Evolutionary conservation across 2,888 invertebrate genomes (phyloP), one percentile per base, ranked within the genome.

Genomic region (Orchestes rusci): DNA sequence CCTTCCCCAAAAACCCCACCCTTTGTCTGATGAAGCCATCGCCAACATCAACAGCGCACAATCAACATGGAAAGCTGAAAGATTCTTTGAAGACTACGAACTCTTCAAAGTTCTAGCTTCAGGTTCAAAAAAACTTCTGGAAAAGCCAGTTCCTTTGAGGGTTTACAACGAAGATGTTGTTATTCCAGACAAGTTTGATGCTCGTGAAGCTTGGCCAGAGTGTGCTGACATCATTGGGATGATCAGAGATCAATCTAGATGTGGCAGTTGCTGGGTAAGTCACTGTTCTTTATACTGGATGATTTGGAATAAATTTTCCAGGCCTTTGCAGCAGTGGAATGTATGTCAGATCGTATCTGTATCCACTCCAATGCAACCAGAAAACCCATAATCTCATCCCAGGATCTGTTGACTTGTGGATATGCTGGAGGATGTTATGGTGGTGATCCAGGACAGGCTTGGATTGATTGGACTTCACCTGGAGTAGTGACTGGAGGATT

Each of bases 401-500:
- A 46, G 28, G 45, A 50, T 29, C 4, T 43, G 23, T 16, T 43
- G 7, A 45, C 49, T 10, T 50, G 49, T 32, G 35, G 34, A 8
- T 1, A 5, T 5, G 27, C 19, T 18, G 40, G 45, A 19, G 45
- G 45, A 16, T 50, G 88, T 66, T 78, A 82, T 59, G 92, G 91
- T 13, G 92, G 92, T 4, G 81, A 79, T 62, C 81, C 81, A 3
- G 76, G 79, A 1, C 72, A 77, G 13, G 90, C 90, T 7, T 93
- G 92, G 91, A 70, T 75, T 34, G 87, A 83, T 66, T 91, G 87
- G 84, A 80, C 80, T 32, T 72, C 74, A 46, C 74, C 1, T 16
- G 93, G 93, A 3, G 71, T 93, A 43, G 92, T 93, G 1, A 86
- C 86, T 39, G 93, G 93, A 32, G 91, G 91, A 2, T 73, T 78